Base-by-base conservation (phyloP, 2,113 vertebrate genomes). In the Plectropomus leopardus region DNA sequence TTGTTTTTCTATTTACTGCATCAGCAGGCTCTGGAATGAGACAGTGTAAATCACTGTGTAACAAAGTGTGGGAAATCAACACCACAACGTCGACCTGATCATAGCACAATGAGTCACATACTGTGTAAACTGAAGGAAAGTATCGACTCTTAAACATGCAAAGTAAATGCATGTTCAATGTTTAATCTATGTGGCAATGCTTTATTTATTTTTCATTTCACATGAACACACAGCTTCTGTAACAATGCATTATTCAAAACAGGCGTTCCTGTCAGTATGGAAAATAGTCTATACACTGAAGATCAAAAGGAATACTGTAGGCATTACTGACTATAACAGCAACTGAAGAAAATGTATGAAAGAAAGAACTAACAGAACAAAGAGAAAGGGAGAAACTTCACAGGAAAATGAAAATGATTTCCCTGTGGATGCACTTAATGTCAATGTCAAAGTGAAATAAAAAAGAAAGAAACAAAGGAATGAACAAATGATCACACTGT, bases 1-100 rank as follows among this genome's bases (percentile, higher is more conserved):
- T 59, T 66, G 61, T 86, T 82, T 80, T 83, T 66, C 75, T 77
- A 70, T 86, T 83, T 74, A 67, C 74, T 34, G 78, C 59, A 65
- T 80, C 75, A 68, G 24, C 78, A 66, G 40, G 60, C 76, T 63
- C 53, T 71, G 40, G 78, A 88, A 81, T 70, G 28, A 86, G 30
- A 84, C 15, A 4, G 50, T 73, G 73, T 55, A 72, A 61, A 84
- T 50, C 32, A 48, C 8, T 45, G 55, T 76, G 76, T 34, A 65
- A 67, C 42, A 80, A 83, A 75, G 67, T 68, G 42, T 54, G n/a
- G 72, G 30, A 86, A 83, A 83, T n/a, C 32, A 70, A 70, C 58
- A 78, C 17, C 21, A 57, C 11, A 64, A 17, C 64, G 24, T 60
- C 13, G 55, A 70, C 50, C 4, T 53, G 47, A 71, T 65, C 17